phyloP scores from a whole-genome alignment of 2,888 invertebrate species.

The Eulithis prunata region DNA sequence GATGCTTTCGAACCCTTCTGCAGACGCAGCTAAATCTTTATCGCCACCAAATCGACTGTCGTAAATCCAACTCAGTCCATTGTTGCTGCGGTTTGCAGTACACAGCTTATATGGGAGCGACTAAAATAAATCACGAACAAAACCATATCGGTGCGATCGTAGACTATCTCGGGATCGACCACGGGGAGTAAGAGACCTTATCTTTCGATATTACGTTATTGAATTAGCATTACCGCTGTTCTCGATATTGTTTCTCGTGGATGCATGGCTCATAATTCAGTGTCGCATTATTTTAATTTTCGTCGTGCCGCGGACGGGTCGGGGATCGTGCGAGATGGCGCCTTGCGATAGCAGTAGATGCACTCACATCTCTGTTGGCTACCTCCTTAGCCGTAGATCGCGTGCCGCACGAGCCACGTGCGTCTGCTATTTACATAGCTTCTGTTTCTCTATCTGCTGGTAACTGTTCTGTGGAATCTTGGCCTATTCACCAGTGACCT shows the following conservation, averaged over 20 bases:
- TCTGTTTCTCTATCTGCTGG: conserved; percentile 40
- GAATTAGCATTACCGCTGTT: conserved; percentile 82
- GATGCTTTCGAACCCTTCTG: conserved; percentile 50
- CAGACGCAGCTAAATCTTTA: conserved; percentile 68
- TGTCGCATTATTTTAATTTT: conserved; percentile 73
- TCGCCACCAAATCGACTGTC: conserved; percentile 80
- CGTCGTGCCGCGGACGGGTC: conserved; percentile 58
- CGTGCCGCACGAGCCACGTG: conserved; percentile 56
- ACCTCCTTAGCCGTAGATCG: conserved; percentile 49
- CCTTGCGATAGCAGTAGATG: conserved; percentile 64
- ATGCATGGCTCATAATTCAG: conserved; percentile 67
- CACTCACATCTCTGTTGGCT: conserved; percentile 59
- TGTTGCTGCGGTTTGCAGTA: conserved; percentile 63
- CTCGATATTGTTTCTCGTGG: conserved; percentile 64
- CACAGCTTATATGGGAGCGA: conserved; percentile 78
- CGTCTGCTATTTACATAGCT: conserved; percentile 49
- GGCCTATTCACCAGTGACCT: conserved; percentile 6
- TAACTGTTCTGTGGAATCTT: conserved; percentile 24
- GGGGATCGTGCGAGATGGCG: conserved; percentile 73
- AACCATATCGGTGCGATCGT: conserved; percentile 80
- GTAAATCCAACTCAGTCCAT: conserved; percentile 79
- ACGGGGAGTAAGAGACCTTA: conserved; percentile 67
- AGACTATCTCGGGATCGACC: conserved; percentile 74
- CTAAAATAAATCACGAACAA: conserved; percentile 82
- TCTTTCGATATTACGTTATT: conserved; percentile 74